Base-by-base conservation (phyloP, 2,113 vertebrate genomes). In the Gymnocephalus cernua region DNA sequence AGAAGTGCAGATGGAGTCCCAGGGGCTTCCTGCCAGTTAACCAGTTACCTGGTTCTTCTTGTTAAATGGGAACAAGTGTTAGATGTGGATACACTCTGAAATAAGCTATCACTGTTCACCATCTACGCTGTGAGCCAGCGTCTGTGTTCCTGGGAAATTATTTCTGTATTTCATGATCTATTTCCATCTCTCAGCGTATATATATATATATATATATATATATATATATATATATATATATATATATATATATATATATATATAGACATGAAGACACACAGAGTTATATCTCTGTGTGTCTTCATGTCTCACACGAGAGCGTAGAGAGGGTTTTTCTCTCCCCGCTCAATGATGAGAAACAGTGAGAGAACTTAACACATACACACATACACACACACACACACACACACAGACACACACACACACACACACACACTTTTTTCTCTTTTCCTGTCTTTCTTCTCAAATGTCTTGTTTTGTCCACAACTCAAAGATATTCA, bases 131-230 rank as follows among this genome's bases (percentile, higher is more conserved):
- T 29, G 29, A 29, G 29, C 3, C n/a, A n/a, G n/a, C n/a, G n/a
- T n/a, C n/a, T n/a, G 27, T 29, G 29, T 29, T 32, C 4, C 4
- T 32, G 80, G 87, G 89, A 92, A 91, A 91, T 91, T 83, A 88
- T 88, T 88, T 91, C 83, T 82, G 74, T 78, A 89, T 91, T 92
- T 92, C 86, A 87, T 89, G 87, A 92, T 93, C 92, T 94, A 92
- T 93, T 93, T 94, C 90, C 88, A 92, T 92, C 91, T 91, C 82
- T 71, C 83, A 68, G 90, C 48, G 57, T 82, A 84, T 51, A n/a
- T n/a, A n/a, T n/a, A n/a, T n/a, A n/a, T n/a, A n/a, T n/a, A n/a
- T n/a, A n/a, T n/a, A n/a, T n/a, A n/a, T n/a, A n/a, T n/a, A n/a
- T n/a, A n/a, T n/a, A n/a, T n/a, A n/a, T n/a, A n/a, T n/a, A n/a